Evolutionary conservation across 1,140 invertebrate genomes (phyloP).

Genomic region (Lerema accius): DNA sequence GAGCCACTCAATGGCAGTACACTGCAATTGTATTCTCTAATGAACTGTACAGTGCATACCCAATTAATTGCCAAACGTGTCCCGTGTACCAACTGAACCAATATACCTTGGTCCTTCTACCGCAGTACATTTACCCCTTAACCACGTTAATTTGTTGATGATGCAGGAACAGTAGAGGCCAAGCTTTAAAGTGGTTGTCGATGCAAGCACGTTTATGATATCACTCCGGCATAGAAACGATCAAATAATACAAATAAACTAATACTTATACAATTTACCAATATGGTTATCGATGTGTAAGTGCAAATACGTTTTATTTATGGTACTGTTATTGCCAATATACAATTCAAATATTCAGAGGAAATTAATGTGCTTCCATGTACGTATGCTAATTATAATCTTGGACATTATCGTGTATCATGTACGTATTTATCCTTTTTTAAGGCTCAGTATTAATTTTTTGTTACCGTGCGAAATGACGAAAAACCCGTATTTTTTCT

Average conservation of each 20-base stretch:
- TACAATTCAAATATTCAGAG: not conserved
- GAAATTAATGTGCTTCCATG: not conserved
- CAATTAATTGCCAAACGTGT: constrained; percentile 69
- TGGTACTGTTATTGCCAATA: not conserved
- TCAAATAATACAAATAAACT: constrained; percentile 18
- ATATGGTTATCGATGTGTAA: constrained; percentile 8
- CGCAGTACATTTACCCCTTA: constrained; percentile 2
- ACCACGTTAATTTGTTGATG: not conserved
- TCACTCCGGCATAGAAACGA: constrained; percentile 19
- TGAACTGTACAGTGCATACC: constrained; percentile 56
- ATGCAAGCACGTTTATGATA: constrained; percentile 20
- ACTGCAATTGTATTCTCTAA: constrained; percentile 63
- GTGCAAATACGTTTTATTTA: not conserved
- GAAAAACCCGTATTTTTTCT: too few species aligned
- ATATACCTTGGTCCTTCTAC: constrained; percentile 27
- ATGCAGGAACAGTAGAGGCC: not conserved
- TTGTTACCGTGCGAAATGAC: too few species aligned
- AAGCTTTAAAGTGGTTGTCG: not conserved
- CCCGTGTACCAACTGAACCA: constrained; percentile 51
- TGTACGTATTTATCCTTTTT: too few species aligned
- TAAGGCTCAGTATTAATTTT: too few species aligned
- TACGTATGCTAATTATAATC: not conserved
- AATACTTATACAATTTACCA: constrained; percentile 3
- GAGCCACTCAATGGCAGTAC: constrained; percentile 52
- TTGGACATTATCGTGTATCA: too few species aligned